phyloP scores from a whole-genome alignment of 1,140 invertebrate species.

The Temnothorax curvispinosus region DNA sequence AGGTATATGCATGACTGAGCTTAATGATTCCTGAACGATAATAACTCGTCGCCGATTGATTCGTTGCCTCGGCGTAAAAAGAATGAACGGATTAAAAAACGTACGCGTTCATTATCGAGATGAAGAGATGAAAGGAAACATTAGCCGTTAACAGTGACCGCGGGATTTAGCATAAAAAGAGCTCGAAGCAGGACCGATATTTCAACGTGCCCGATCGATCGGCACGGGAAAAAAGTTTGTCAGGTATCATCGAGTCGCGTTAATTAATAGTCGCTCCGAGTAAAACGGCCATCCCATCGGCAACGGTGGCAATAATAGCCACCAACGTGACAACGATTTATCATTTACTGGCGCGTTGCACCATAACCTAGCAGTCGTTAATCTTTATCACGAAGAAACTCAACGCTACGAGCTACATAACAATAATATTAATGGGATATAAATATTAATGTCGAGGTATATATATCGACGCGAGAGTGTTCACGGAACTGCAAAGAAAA shows the following conservation, averaged over 20 bases:
- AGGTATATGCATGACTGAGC: neutral
- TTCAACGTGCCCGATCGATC: neutral
- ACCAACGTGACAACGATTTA: constrained; percentile 46
- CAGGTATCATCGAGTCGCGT: constrained; percentile 29
- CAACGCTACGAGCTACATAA: constrained; percentile 5
- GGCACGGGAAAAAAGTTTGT: neutral
- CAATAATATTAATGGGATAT: constrained; percentile 31
- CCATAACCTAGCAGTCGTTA: constrained; percentile 36
- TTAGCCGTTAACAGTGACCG: neutral
- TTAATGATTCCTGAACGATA: constrained; percentile 7
- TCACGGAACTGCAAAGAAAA: neutral
- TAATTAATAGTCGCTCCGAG: constrained; percentile 56
- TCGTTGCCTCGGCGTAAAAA: neutral
- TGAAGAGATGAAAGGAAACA: neutral
- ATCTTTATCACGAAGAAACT: constrained; percentile 47
- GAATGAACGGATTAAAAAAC: neutral
- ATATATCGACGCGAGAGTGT: neutral
- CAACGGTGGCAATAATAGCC: constrained; percentile 55
- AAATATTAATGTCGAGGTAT: constrained; percentile 29
- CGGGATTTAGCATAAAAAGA: neutral
- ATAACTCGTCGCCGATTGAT: neutral
- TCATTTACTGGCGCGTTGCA: constrained; percentile 37
- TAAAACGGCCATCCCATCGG: constrained; percentile 45
- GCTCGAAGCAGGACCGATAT: constrained; percentile 9
- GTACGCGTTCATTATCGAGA: neutral